Evolutionary conservation across 2,797 vertebrate genomes (phyloP).

Genomic region (Rhyacichthys aspro): DNA sequence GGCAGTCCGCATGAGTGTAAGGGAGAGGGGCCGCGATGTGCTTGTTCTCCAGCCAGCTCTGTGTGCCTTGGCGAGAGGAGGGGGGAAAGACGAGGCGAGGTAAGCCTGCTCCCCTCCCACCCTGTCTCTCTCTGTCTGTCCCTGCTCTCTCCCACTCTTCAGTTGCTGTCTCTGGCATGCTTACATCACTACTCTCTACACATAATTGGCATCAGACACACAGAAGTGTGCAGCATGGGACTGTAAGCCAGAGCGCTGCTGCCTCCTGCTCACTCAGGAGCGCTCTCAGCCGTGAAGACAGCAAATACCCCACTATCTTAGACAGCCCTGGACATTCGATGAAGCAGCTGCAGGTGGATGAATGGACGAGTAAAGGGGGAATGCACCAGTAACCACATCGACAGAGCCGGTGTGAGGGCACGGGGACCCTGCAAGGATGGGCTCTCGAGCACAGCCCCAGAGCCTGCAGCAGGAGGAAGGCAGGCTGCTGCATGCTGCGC

Average conservation of each 20-base stretch:
- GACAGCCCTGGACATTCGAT: constrained; percentile 36
- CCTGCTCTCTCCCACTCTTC: constrained; percentile 53
- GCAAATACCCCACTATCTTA: constrained; percentile 33
- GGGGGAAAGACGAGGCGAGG: constrained; percentile 84
- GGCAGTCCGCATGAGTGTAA: constrained; percentile 82
- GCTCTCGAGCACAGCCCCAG: constrained; percentile 83
- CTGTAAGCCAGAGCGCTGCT: constrained; percentile 62
- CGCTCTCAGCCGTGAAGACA: constrained; percentile 38
- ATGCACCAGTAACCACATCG: constrained; percentile 78
- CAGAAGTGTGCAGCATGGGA: constrained; percentile 61
- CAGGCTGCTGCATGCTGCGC: constrained; percentile 72
- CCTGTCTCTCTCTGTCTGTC: constrained; percentile 28
- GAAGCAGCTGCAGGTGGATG: constrained; percentile 51
- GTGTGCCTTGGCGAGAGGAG: constrained; percentile 72
- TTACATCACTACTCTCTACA: constrained; percentile 77
- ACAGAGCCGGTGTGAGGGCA: constrained; percentile 61
- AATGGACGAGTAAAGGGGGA: constrained; percentile 51
- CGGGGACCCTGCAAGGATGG: constrained; percentile 84
- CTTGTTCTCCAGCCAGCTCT: constrained; percentile 89
- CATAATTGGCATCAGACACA: constrained; percentile 53
- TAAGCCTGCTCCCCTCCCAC: constrained; percentile 77
- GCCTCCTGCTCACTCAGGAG: constrained; percentile 47
- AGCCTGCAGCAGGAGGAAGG: constrained; percentile 78
- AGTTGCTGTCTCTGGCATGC: constrained; percentile 55
- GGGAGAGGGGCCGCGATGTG: constrained; percentile 85